A percentile compares a stretch with the other conserved stretches of the same genome.
These are phyloP conservation scores for Gymnosoma rotundatum DNA, from an alignment of 2,888 invertebrate genomes.

Conservation along the genomic window DNA sequence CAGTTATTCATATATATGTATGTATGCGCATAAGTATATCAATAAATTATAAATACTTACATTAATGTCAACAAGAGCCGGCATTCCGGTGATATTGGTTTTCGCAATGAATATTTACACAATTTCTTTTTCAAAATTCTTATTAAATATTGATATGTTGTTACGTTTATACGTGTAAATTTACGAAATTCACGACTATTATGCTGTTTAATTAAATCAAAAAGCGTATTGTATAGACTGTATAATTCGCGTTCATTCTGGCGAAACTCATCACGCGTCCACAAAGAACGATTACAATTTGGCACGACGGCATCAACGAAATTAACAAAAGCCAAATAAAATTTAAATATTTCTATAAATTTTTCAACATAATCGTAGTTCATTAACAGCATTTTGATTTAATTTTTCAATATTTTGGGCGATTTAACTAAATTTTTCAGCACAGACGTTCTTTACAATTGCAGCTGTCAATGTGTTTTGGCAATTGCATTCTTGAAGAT, in stretches of 20 bases:
- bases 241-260: constrained; percentile 64
- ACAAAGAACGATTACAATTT: constrained; percentile 50
- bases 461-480: constrained; percentile 59
- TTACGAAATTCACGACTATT: constrained; percentile 65
- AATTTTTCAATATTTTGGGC: not conserved
- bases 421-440: not conserved
- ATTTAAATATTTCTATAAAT: constrained; percentile 62
- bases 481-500: not conserved
- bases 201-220: constrained; percentile 46
- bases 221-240: constrained; percentile 52
- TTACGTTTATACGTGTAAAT: constrained; percentile 59
- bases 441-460: not conserved
- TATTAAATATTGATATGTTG: constrained; percentile 59
- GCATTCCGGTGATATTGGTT: constrained; percentile 66
- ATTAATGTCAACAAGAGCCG: constrained; percentile 62
- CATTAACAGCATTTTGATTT: constrained; percentile 53
- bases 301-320: constrained; percentile 61
- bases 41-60: constrained; percentile 25
- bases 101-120: constrained; percentile 55
- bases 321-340: constrained; percentile 63
- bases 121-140: constrained; percentile 47
- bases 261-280: constrained; percentile 66
- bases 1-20: not conserved
- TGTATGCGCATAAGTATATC: not conserved
- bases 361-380: constrained; percentile 63